A percentile compares a stretch with the other conserved stretches of the same genome.
These are phyloP conservation scores for Aegotheles bennettii DNA, from an alignment of 2,113 vertebrate genomes.

Conservation along the genomic window DNA sequence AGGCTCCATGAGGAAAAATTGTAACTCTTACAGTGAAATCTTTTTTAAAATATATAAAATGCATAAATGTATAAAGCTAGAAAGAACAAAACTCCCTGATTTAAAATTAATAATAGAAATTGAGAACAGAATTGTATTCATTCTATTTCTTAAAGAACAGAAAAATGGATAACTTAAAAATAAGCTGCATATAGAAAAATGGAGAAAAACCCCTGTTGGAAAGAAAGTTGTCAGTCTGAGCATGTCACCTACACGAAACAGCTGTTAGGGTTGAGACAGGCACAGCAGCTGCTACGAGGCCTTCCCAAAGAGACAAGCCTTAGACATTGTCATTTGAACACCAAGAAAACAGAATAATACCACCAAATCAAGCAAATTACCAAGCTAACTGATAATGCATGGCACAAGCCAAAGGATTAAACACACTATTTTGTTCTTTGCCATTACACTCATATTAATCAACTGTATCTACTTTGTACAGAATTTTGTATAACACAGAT, in stretches of 20 bases:
- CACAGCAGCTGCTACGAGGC: not conserved
- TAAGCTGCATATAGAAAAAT: not conserved
- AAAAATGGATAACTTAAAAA: not conserved
- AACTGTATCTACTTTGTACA: not conserved
- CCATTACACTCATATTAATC: not conserved
- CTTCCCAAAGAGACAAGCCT: not conserved
- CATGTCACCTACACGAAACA: not conserved
- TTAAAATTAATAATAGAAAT: not conserved
- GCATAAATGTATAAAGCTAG: not conserved
- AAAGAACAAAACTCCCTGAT: not conserved
- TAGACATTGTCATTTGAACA: not conserved
- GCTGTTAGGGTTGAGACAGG: not conserved
- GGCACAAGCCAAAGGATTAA: not conserved
- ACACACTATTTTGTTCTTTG: not conserved
- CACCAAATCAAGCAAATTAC: not conserved
- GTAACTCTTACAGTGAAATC: not conserved
- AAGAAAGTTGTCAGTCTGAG: not conserved
- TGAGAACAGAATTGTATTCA: not conserved
- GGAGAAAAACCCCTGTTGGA: not conserved
- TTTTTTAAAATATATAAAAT: not conserved
- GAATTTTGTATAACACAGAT: not conserved
- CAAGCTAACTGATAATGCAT: not conserved
- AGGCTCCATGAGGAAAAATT: not conserved
- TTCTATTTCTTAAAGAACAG: not conserved
- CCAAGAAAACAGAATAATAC: not conserved